Evolutionary conservation across 2,113 vertebrate genomes (phyloP), one percentile per base, ranked within the genome.

Genomic region (Seriola dumerili): DNA sequence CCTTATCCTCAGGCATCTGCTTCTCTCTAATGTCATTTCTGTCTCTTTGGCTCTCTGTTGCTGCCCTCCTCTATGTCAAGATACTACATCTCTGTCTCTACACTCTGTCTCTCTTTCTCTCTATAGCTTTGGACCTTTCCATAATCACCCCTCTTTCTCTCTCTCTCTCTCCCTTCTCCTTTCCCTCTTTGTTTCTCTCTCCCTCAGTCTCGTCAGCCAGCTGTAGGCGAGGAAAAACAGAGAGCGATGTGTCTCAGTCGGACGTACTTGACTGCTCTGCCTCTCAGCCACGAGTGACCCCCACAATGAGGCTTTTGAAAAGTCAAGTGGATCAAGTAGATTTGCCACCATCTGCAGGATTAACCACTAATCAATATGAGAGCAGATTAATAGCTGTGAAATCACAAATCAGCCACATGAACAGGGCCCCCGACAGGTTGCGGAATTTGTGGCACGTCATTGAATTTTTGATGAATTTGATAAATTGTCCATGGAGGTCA

Each of bases 311-410:
- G 85, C 90, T 84, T 92, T 92, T 91, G 76, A 90, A 78, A 82
- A 90, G 91, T 88, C 89, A 89, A 93, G 91, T 88, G 89, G 87
- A 89, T 88, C 65, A 55, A 89, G 89, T 81, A 77, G 72, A 87
- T 87, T 71, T 48, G 19, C 79, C 77, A 6, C 70, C 72, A 71
- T 89, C 82, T 67, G 74, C 17, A 29, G 92, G 87, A 87, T 91
- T 90, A 90, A 59, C 32, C 55, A 1, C 80, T 17, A 65, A 86
- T 93, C 78, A 68, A 83, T 81, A 73, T 55, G 38, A 87, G 69
- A 80, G 83, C 86, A 40, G 64, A 86, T 90, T 86, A 83, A 65
- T 66, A 50, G 23, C 64, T 36, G 32, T 36, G 12, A 78, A 73
- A 87, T 84, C 23, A 32, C 58, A 14, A 32, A 69, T 80, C 34